Base-by-base conservation (phyloP, 2,797 vertebrate genomes). In the Dromococcyx pavoninus region DNA sequence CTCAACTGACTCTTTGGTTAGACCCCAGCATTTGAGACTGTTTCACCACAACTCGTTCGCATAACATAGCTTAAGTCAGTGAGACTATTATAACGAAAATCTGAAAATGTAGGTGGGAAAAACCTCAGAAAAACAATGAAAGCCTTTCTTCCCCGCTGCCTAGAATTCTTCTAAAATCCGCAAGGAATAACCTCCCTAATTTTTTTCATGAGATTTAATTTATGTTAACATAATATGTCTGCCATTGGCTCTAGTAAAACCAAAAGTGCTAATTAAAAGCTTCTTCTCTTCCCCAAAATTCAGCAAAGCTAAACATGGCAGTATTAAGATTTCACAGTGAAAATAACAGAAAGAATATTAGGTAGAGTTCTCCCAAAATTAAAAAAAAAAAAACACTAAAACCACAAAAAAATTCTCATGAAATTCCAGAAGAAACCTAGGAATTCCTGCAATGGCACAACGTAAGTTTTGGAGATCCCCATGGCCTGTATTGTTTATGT, bases 231-330 rank as follows among this genome's bases (percentile, higher is more conserved):
- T 25, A 24, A 35, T 5, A 30, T 41, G 23, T 76, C 72, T 91
- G 17, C 54, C 35, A 85, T 79, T 71, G 72, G 16, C 25, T 69
- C 30, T 24, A 70, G 43, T 66, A 64, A 89, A 93, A 81, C 15
- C 28, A 62, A 73, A 85, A 32, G 19, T 72, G 5, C 7, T 92
- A 85, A 82, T 92, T 95, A 93, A 92, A 87, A 87, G 28, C 24
- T 66, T 27, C 17, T 75, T 65, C 28, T 74, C 27, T 86, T 72
- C 16, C 22, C 30, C 8, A 9, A 82, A 46, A 81, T 69, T 91
- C 80, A 91, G 50, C 46, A 88, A 93, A 88, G 27, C 32, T 91
- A 86, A 95, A 83, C 60, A n/a, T 75, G 74, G 15, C 27, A 76
- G n/a, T 50, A 73, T 84, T 64, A 85, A 37, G 37, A 66, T 93